phyloP scores from a whole-genome alignment of 2,888 invertebrate species.

The Drosophila picticornis region DNA sequence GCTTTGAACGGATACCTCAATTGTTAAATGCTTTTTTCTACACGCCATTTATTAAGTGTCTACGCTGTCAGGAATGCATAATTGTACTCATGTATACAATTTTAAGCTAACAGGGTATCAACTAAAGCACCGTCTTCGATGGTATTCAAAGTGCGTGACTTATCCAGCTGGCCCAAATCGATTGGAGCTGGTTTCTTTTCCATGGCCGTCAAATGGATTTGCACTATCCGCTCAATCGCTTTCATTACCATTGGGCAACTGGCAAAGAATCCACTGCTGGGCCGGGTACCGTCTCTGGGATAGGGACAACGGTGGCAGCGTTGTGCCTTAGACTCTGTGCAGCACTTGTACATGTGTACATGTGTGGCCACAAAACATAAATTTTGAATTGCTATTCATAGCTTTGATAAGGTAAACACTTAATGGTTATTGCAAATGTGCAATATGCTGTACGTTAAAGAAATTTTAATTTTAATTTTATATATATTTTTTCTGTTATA shows the following conservation, averaged over 20 bases:
- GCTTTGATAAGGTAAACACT: slow-evolving; percentile 34
- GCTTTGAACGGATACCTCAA: slow-evolving; percentile 1
- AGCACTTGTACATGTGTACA: slow-evolving; percentile 22
- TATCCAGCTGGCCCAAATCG: background rate
- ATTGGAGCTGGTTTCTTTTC: background rate
- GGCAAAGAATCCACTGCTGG: background rate
- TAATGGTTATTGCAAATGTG: slow-evolving; percentile 10
- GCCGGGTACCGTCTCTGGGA: slow-evolving; percentile 3
- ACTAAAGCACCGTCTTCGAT: background rate
- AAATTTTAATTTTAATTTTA: slow-evolving; percentile 1
- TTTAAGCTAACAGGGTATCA: background rate
- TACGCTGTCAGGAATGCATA: slow-evolving; percentile 44
- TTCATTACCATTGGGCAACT: background rate
- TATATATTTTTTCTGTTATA: no score
- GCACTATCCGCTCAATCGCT: background rate
- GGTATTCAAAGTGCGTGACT: background rate
- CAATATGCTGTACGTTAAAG: slow-evolving; percentile 11
- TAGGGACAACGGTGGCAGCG: slow-evolving; percentile 23
- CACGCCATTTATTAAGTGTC: slow-evolving; percentile 55
- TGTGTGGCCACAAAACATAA: slow-evolving; percentile 57
- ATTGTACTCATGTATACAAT: slow-evolving; percentile 1
- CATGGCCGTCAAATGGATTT: no score
- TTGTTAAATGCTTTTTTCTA: slow-evolving; percentile 7
- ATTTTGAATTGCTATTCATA: slow-evolving; percentile 23
- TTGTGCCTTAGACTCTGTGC: slow-evolving; percentile 41